Percentiles rank a stretch among this genome's conserved stretches.
phyloP scores from a whole-genome alignment of 2,113 vertebrate species.

The Callipepla californica region DNA sequence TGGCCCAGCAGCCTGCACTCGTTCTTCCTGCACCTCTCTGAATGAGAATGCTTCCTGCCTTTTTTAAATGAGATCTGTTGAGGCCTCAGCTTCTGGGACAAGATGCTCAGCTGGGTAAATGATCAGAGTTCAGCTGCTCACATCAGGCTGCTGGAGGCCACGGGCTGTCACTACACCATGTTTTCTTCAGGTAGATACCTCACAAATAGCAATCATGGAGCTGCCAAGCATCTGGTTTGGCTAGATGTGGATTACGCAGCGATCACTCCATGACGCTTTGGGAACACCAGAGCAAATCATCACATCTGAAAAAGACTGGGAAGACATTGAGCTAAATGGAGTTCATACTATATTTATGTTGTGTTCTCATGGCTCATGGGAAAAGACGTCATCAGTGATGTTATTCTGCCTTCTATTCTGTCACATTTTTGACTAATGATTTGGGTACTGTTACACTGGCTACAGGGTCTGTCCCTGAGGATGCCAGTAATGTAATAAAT shows the following conservation, averaged over 20 bases:
- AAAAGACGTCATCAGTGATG: background rate
- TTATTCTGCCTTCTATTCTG: background rate
- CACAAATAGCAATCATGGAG: background rate
- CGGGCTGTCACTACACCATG: background rate
- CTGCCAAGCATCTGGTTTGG: background rate
- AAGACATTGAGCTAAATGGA: background rate
- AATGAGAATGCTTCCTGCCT: background rate
- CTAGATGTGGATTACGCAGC: background rate
- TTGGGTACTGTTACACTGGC: slow-evolving; percentile 40
- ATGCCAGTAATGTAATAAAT: slow-evolving; percentile 59
- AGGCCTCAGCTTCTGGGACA: background rate
- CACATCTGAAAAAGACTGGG: background rate
- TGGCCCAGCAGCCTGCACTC: background rate
- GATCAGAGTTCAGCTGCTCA: background rate
- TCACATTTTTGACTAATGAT: slow-evolving; percentile 40
- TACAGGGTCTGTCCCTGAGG: slow-evolving; percentile 47
- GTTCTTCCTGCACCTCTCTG: background rate
- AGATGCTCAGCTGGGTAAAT: background rate
- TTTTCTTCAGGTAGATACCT: background rate
- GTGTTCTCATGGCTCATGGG: background rate
- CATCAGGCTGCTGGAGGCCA: background rate
- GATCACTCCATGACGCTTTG: background rate
- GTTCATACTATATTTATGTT: background rate
- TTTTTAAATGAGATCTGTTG: background rate
- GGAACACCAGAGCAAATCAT: background rate